Base-by-base conservation (phyloP, 2,113 vertebrate species). In the Vulpes vulpes region DNA sequence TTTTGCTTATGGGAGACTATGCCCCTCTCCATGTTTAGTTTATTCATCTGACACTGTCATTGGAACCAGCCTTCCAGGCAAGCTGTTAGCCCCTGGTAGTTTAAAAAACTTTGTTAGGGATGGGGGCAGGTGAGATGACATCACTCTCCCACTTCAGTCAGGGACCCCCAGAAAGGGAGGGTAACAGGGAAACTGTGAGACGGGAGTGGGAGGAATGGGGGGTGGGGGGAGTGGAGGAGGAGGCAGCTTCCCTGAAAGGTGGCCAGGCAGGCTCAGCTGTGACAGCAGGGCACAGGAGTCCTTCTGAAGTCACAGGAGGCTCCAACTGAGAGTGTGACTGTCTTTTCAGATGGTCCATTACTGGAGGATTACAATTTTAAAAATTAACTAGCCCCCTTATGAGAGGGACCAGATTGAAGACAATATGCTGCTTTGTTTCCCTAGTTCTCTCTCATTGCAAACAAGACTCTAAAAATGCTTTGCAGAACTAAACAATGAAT, bases 331-430 rank as follows among this genome's bases (percentile, higher is more conserved):
- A 97, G 11, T 76, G 57, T 80, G 53, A 59, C 60, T 86, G 71
- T 89, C 78, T 82, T 96, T 69, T 97, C 94, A 93, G 94, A 88
- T 94, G 86, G 57, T 25, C 80, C 23, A 57, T 88, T 73, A 79
- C 78, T 79, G 11, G 20, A 67, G 89, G 86, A 74, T 94, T 49
- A 69, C 23, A 69, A 25, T 35, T 62, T 60, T 16, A 90, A 96
- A 94, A 73, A 84, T 78, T 88, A 96, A 94, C 96, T 22, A 91
- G 93, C 87, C 78, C 93, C 96, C 93, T 97, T 80, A 57, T 53
- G 94, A 96, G 96, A 88, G 71, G 73, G 71, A 94, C 71, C 93
- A 83, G 94, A 95, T 53, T 95, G 95, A 95, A 85, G 88, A 85
- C 82, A 94, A 85, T 85, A 94, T 74, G 95, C 43, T 96, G 67